A percentile compares a stretch with the other conserved stretches of the same genome.
Evolutionary conservation across 2,113 vertebrate genomes (phyloP).

Genomic region (Cromileptes altivelis): DNA sequence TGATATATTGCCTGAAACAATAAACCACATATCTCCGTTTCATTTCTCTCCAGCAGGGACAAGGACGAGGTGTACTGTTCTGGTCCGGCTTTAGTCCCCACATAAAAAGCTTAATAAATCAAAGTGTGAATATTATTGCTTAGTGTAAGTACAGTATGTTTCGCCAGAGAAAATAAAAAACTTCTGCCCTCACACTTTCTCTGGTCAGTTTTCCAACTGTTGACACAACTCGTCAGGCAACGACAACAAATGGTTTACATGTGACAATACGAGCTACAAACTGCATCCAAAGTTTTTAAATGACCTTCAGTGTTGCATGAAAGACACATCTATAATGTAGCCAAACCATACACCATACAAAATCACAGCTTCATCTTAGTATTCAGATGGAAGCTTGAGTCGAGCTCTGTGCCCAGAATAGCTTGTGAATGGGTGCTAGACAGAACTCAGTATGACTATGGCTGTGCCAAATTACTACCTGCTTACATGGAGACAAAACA

Average conservation of each 20-base stretch:
- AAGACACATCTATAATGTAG: conserved; percentile 26
- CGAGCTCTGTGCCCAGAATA: conserved; percentile 63
- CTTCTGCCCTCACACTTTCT: background rate
- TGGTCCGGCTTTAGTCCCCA: background rate
- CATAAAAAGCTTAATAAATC: background rate
- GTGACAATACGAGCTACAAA: background rate
- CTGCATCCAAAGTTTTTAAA: conserved; percentile 25
- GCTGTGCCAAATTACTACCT: conserved; percentile 75
- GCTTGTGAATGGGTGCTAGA: conserved; percentile 55
- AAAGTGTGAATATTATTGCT: background rate
- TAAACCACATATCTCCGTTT: conserved; percentile 42
- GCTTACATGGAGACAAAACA: conserved; percentile 77
- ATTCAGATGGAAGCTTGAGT: conserved; percentile 31
- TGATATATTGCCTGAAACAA: conserved; percentile 52
- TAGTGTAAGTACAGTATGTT: background rate
- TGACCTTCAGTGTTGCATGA: conserved; percentile 36
- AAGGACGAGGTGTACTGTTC: conserved; percentile 27
- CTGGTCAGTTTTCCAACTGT: background rate
- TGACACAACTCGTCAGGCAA: background rate
- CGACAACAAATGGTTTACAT: background rate
- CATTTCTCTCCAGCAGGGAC: conserved; percentile 70
- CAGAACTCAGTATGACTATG: conserved; percentile 40
- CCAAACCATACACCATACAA: conserved; percentile 2
- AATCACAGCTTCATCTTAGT: conserved; percentile 37
- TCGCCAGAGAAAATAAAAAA: background rate